A percentile compares a stretch with the other conserved stretches of the same genome.
These are phyloP conservation scores for Polymixis lichenea DNA, from an alignment of 2,888 invertebrate species.

Conservation along the genomic window DNA sequence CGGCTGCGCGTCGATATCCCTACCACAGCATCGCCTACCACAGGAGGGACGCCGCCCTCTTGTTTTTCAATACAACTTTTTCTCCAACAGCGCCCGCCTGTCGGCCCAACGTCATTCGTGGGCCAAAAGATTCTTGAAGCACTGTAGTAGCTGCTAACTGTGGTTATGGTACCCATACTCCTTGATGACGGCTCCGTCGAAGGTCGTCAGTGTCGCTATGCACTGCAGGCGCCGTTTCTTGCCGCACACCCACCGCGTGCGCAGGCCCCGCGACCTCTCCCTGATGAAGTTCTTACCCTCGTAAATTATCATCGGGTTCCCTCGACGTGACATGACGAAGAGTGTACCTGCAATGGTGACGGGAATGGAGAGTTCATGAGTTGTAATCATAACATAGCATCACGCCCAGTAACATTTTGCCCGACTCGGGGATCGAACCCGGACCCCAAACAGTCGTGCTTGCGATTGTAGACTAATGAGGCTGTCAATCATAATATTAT, in stretches of 20 bases:
- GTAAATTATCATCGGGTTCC: slow-evolving; percentile 82
- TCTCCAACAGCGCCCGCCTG: too few relatives aligned
- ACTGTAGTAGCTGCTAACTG: slow-evolving; percentile 68
- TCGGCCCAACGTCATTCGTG: neutral
- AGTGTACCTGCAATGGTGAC: slow-evolving; percentile 67
- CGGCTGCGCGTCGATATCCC: too few relatives aligned
- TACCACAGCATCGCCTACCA: too few relatives aligned
- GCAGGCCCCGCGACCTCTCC: slow-evolving; percentile 74
- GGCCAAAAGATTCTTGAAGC: neutral
- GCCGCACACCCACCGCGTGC: slow-evolving; percentile 83
- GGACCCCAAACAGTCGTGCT: neutral
- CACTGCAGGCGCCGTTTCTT: slow-evolving; percentile 80
- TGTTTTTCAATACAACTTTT: neutral
- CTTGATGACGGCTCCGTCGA: slow-evolving; percentile 75
- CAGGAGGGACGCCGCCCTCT: too few relatives aligned
- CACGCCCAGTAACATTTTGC: neutral
- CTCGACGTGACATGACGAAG: slow-evolving; percentile 79
- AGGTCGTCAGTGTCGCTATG: slow-evolving; percentile 79
- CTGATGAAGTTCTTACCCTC: slow-evolving; percentile 81
- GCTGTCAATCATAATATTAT: neutral
- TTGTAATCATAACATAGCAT: slow-evolving; percentile 3
- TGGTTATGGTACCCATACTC: slow-evolving; percentile 81
- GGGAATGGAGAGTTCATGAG: slow-evolving; percentile 49
- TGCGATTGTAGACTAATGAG: neutral
- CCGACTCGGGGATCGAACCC: neutral